phyloP scores from a whole-genome alignment of 2,888 invertebrate species.

The Ryuthela nishihirai region DNA sequence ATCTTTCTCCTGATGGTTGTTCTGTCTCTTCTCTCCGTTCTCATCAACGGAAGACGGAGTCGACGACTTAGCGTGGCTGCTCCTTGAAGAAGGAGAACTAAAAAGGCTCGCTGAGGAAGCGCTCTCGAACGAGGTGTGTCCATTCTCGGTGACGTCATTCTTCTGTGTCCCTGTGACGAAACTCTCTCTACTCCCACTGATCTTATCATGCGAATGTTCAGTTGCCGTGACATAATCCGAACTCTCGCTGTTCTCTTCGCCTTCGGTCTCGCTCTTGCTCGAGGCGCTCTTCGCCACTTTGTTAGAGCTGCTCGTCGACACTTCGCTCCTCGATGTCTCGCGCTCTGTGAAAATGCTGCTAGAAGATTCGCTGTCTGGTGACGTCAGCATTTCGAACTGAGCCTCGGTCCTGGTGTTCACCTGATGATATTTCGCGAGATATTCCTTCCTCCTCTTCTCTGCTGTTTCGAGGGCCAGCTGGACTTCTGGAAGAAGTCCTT shows the following conservation, averaged over 20 bases:
- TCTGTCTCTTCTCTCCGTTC: too few relatives aligned
- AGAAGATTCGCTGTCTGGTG: slow-evolving; percentile 46
- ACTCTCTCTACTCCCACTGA: neutral
- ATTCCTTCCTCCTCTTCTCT: slow-evolving; percentile 17
- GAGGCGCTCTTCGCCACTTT: slow-evolving; percentile 2
- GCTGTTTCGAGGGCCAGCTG: slow-evolving; percentile 1
- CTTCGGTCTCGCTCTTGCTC: slow-evolving; percentile 31
- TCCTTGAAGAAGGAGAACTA: slow-evolving; percentile 37
- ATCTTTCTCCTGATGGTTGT: too few relatives aligned
- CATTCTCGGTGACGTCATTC: slow-evolving; percentile 14
- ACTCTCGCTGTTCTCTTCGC: slow-evolving; percentile 20
- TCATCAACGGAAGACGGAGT: too few relatives aligned
- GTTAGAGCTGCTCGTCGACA: slow-evolving; percentile 33
- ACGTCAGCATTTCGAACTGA: slow-evolving; percentile 39
- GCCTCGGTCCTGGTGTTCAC: slow-evolving; percentile 17
- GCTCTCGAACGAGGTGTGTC: slow-evolving; percentile 32
- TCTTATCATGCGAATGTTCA: slow-evolving; percentile 23
- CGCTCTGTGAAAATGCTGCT: slow-evolving; percentile 45
- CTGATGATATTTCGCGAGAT: slow-evolving; percentile 18
- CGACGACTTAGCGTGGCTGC: too few relatives aligned
- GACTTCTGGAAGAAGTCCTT: slow-evolving; percentile 17
- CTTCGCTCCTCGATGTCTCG: slow-evolving; percentile 43
- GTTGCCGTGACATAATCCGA: slow-evolving; percentile 39
- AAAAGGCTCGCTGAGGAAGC: slow-evolving; percentile 10
- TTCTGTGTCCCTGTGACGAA: neutral